phyloP scores from a whole-genome alignment of 2,888 invertebrate species.

The Trachelus troglodyta region DNA sequence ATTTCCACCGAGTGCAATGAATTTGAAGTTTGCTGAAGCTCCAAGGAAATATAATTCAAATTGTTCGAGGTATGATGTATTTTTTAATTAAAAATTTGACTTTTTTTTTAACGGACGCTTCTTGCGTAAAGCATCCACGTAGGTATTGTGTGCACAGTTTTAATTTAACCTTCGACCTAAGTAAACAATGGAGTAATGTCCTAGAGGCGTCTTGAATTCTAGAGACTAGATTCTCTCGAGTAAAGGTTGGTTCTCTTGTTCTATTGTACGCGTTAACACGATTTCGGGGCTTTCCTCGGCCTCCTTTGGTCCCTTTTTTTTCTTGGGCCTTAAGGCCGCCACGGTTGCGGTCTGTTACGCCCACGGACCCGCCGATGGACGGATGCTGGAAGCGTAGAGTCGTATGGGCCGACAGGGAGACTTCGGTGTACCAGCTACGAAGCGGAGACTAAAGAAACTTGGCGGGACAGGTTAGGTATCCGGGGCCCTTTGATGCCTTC shows the following conservation, averaged over 20 bases:
- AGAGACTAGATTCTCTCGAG: neutral
- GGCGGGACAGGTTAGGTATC: slow-evolving; percentile 51
- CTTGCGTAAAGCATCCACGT: neutral
- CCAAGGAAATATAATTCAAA: neutral
- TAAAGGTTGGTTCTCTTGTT: neutral
- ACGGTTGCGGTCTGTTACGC: slow-evolving; percentile 27
- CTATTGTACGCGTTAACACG: slow-evolving; percentile 11
- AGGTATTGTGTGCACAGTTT: neutral
- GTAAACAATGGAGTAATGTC: neutral
- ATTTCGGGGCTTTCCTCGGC: slow-evolving; percentile 2
- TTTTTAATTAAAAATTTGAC: neutral
- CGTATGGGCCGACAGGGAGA: neutral
- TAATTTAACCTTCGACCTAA: neutral
- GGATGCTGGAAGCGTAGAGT: neutral
- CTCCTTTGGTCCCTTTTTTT: neutral
- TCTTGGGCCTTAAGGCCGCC: slow-evolving; percentile 15
- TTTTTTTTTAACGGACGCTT: neutral
- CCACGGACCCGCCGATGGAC: slow-evolving; percentile 6
- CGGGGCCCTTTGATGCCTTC: slow-evolving; percentile 45
- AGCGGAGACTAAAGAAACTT: slow-evolving; percentile 46
- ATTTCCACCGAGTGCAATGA: neutral
- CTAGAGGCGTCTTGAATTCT: neutral
- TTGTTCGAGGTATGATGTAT: neutral
- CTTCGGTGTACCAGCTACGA: slow-evolving; percentile 14
- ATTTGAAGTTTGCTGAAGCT: neutral